Evolutionary conservation across 2,113 vertebrate genomes (phyloP).

Genomic region (Sylvietta virens): DNA sequence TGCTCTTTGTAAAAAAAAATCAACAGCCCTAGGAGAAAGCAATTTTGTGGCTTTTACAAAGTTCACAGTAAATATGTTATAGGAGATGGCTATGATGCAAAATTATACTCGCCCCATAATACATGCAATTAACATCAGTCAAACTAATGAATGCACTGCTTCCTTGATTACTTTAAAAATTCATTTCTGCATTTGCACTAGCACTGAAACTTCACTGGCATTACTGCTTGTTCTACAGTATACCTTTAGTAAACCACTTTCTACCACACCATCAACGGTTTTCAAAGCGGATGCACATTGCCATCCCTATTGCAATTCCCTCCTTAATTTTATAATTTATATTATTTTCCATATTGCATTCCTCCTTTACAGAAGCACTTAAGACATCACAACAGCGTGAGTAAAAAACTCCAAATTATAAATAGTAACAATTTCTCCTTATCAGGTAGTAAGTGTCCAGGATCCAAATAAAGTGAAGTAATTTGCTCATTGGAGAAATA

Average conservation of each 20-base stretch:
- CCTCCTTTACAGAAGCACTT: not conserved
- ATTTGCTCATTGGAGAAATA: not conserved
- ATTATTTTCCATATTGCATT: not conserved
- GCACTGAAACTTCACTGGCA: not conserved
- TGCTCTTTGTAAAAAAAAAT: slow-evolving; percentile 7
- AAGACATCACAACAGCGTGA: not conserved
- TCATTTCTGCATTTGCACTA: not conserved
- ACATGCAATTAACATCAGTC: not conserved
- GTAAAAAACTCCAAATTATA: not conserved
- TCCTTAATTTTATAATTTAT: not conserved
- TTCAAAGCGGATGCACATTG: not conserved
- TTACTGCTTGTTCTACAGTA: not conserved
- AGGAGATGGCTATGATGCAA: not conserved
- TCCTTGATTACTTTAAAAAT: not conserved
- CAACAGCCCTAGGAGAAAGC: not conserved
- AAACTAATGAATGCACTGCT: not conserved
- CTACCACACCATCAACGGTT: not conserved
- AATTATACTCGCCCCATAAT: not conserved
- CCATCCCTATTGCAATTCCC: not conserved
- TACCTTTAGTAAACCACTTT: not conserved
- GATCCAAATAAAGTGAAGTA: slow-evolving; percentile 7
- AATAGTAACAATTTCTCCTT: slow-evolving; percentile 3
- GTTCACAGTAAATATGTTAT: not conserved
- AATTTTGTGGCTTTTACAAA: not conserved
- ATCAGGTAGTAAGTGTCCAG: not conserved